Evolutionary conservation across 2,797 vertebrate genomes (phyloP), one percentile per base, ranked within the genome.

Genomic region (Falco concolor): DNA sequence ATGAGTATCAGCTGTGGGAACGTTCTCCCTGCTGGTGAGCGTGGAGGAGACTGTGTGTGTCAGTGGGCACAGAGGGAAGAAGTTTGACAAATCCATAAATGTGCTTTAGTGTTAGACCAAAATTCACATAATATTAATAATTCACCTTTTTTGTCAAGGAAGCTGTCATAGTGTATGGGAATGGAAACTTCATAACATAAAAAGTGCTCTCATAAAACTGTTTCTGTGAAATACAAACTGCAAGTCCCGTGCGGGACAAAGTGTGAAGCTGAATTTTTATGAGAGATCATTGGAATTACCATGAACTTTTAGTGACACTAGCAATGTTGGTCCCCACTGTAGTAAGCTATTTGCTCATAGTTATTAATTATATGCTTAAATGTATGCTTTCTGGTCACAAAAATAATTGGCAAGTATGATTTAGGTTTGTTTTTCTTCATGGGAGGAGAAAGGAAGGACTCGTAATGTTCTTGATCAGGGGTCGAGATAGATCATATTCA

Each of bases 241-340:
- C 73, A 87, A 89, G 78, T 96, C 89, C 94, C 34, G 27, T 92
- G 89, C 7, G 10, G 93, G 90, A 96, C 80, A 8, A 93, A 95
- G 96, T 95, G 96, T 91, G 92, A 97, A 96, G 82, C 84, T 81
- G 36, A 53, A 93, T 92, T 97, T 97, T 97, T 96, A 96, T 88
- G 95, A 94, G 96, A 83, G 81, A 89, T 85, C 73, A 56, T 83
- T 78, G 69, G 87, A 94, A 94, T 94, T 67, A 44, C 76, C 44
- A 20, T 97, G 97, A 97, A 96, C 97, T 97, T 84, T 94, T 53
- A 19, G 88, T 96, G 97, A 98, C 96, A 92, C 67, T 50, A 78
- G 45, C 30, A 13, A 36, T 89, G 60, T 81, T 91, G 79, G 68
- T 97, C 96, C 91, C 79, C 32, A 28, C 77, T 90, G 73, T 91